phyloP scores from a whole-genome alignment of 2,888 invertebrate genomes.

The Athetis lepigone region DNA sequence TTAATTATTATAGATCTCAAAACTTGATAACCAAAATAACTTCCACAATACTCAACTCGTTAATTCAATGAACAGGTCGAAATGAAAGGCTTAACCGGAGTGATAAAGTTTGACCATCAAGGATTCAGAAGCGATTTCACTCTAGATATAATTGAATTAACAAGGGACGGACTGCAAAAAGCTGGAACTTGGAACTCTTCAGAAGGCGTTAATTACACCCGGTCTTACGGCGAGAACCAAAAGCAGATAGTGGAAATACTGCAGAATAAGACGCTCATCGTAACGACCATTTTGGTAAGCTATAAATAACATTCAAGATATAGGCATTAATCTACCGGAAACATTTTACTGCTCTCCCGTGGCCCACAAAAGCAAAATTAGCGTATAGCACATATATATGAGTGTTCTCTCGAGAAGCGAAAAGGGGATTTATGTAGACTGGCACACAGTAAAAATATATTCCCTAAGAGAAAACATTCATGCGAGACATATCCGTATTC shows the following conservation, averaged over 20 bases:
- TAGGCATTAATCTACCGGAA: slow-evolving; percentile 71
- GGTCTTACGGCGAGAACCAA: slow-evolving; percentile 96
- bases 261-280: slow-evolving; percentile 97
- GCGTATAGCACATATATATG: slow-evolving; percentile 72
- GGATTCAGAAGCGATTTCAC: slow-evolving; percentile 98
- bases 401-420: slow-evolving; percentile 68
- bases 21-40: slow-evolving; percentile 62
- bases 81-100: slow-evolving; percentile 97
- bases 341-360: slow-evolving; percentile 75
- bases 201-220: slow-evolving; percentile 96
- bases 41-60: slow-evolving; percentile 52
- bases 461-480: slow-evolving; percentile 69
- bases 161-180: slow-evolving; percentile 95
- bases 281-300: slow-evolving; percentile 97
- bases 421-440: slow-evolving; percentile 72
- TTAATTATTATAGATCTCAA: slow-evolving; percentile 55
- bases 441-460: slow-evolving; percentile 72
- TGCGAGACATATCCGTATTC: slow-evolving; percentile 69
- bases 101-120: slow-evolving; percentile 98
- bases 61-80: slow-evolving; percentile 92
- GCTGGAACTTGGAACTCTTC: slow-evolving; percentile 97
- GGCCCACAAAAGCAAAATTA: slow-evolving; percentile 79
- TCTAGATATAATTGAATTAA: slow-evolving; percentile 97
- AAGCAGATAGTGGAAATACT: slow-evolving; percentile 97
- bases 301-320: slow-evolving; percentile 62